phyloP scores from a whole-genome alignment of 2,797 vertebrate species.

The Cuniculus paca region DNA sequence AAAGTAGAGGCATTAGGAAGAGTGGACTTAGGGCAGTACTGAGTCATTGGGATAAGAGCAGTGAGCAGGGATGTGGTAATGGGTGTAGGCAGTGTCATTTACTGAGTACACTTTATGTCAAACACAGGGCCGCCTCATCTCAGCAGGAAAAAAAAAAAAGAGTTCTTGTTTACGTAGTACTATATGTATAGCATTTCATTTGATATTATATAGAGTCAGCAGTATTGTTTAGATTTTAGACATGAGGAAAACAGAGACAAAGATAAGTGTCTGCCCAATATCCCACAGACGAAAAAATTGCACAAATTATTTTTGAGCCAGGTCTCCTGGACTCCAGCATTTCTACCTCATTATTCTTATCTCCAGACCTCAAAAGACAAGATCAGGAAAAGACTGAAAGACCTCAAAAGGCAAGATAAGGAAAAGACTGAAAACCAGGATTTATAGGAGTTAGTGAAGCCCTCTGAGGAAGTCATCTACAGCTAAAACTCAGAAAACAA shows the following conservation, averaged over 20 bases:
- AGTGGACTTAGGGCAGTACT: not conserved
- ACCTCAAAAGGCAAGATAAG: not conserved
- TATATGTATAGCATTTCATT: not conserved
- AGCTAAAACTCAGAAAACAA: slow-evolving; percentile 7
- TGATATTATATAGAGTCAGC: not conserved
- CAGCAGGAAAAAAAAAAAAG: not conserved
- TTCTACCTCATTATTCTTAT: not conserved
- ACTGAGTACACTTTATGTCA: not conserved
- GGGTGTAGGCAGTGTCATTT: too few species aligned
- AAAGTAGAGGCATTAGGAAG: not conserved
- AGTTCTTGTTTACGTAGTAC: not conserved
- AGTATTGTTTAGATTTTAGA: slow-evolving; percentile 8
- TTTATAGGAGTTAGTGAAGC: not conserved
- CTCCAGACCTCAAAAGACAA: not conserved
- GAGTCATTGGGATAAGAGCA: not conserved
- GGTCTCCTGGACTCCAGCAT: not conserved
- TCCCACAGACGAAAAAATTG: not conserved
- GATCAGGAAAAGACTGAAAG: fast-evolving
- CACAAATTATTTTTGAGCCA: not conserved
- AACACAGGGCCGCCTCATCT: not conserved
- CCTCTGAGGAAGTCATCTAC: not conserved
- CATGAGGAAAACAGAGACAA: not conserved
- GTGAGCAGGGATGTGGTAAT: not conserved
- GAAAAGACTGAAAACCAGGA: not conserved
- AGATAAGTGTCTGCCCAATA: not conserved